Evolutionary conservation across 2,113 vertebrate genomes (phyloP).

Genomic region (Pedetes capensis): DNA sequence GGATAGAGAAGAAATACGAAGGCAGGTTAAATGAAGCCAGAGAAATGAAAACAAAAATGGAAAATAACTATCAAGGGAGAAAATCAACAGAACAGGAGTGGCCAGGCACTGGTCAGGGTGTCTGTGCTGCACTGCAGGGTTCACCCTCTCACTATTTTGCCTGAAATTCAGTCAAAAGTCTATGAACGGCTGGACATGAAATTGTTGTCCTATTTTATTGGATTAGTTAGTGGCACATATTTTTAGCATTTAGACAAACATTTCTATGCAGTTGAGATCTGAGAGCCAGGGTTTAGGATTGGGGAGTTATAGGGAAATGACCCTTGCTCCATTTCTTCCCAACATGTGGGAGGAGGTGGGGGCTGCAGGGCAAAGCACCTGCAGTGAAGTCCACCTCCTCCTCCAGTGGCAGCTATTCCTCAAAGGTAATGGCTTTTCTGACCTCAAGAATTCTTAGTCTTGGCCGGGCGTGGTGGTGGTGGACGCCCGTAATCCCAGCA

Average conservation of each 20-base stretch:
- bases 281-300: neutral
- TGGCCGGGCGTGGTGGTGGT: too few species aligned
- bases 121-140: neutral
- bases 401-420: neutral
- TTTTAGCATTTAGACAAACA: neutral
- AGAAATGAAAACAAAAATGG: neutral
- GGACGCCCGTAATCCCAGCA: too few species aligned
- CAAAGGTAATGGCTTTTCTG: neutral
- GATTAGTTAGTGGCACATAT: neutral
- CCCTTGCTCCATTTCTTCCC: neutral
- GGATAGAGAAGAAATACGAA: neutral
- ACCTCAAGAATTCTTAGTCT: neutral
- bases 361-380: neutral
- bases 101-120: accelerated
- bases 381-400: accelerated
- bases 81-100: too few species aligned
- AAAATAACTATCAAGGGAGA: neutral
- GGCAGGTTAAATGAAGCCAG: neutral
- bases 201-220: neutral
- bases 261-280: neutral
- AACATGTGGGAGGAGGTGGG: neutral
- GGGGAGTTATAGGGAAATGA: neutral
- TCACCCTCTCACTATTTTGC: neutral
- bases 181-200: neutral
- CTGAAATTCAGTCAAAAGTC: neutral